Base-by-base conservation (phyloP, 2,797 vertebrate genomes). In the Harpagifer antarcticus region DNA sequence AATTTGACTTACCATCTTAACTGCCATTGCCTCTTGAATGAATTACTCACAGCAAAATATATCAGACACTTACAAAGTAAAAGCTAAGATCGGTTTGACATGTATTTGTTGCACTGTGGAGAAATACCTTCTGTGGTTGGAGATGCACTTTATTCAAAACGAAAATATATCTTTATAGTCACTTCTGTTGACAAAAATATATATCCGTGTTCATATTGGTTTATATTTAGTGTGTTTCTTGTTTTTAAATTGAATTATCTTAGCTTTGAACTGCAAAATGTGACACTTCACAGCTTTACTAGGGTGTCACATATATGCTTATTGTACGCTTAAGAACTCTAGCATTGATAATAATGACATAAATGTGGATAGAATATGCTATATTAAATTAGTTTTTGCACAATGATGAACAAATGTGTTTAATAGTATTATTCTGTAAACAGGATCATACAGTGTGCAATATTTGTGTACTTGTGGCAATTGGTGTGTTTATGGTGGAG, bases 121-220 rank as follows among this genome's bases (percentile, higher is more conserved):
- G 13, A 16, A 16, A 15, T n/a, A 59, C 60, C 23, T 12, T 12
- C 15, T 42, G 14, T 20, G 8, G 17, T 20, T 20, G 14, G 23
- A 57, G 45, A 44, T 37, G 5, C 37, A 56, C 15, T 56, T 15
- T 49, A 17, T 61, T 14, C 20, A 53, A 69, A 49, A 37, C 49
- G 1, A 14, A 20, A 50, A 9, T 15, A 43, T 14, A 33, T 59
- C 3, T 27, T 27, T 27, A 27, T 3, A 43, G 54, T 48, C 6
- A 23, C 50, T 68, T 60, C 55, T 61, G 58, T 75, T 72, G 58
- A 68, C 37, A 60, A 42, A 42, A 69, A 43, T 27, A 31, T 19
- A 12, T 17, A 9, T 47, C 23, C 0, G 9, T 20, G n/a, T 57
- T 53, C 17, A 10, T 47, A 27, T 27, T 27, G 27, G 27, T 61